Percentiles rank a stretch among this genome's conserved stretches.
Evolutionary conservation across 2,113 vertebrate genomes (phyloP).

Genomic region (Tachysurus vachellii): DNA sequence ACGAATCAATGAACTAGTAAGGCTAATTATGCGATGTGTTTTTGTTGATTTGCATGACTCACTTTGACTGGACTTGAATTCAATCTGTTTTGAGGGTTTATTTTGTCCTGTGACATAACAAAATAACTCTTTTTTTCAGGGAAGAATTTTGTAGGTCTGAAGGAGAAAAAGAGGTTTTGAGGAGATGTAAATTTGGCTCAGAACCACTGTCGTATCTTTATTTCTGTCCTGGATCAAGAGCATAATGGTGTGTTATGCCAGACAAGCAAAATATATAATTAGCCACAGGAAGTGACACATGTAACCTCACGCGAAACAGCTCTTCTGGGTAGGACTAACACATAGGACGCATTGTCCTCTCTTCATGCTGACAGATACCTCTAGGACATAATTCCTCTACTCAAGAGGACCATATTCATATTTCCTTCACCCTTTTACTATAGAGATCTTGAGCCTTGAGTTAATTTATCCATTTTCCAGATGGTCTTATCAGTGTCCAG

Average conservation of each 20-base stretch:
- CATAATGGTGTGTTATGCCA: not conserved
- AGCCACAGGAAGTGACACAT: not conserved
- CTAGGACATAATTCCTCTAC: not conserved
- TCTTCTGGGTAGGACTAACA: not conserved
- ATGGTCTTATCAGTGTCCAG: conserved; percentile 23
- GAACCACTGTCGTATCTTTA: not conserved
- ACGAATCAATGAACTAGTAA: not conserved
- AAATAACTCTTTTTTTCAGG: not conserved
- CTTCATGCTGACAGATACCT: conserved; percentile 9
- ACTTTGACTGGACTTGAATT: not conserved
- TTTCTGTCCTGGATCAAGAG: conserved; percentile 1
- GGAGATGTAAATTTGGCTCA: conserved; percentile 1
- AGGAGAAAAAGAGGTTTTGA: conserved; percentile 45
- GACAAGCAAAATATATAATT: conserved; percentile 20
- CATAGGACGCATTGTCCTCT: conserved; percentile 19
- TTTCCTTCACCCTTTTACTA: conserved; percentile 14
- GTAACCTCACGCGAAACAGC: not conserved
- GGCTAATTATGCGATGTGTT: not conserved
- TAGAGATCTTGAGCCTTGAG: not conserved
- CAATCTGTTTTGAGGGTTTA: not conserved
- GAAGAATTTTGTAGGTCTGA: not conserved
- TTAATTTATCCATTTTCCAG: conserved; percentile 19
- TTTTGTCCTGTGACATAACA: not conserved
- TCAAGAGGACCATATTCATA: not conserved
- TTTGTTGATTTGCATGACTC: not conserved